Percentiles rank a stretch among this genome's conserved stretches.
These are phyloP conservation scores for Drosophila lacteicornis DNA, from an alignment of 1,140 invertebrate genomes.

Conservation along the genomic window DNA sequence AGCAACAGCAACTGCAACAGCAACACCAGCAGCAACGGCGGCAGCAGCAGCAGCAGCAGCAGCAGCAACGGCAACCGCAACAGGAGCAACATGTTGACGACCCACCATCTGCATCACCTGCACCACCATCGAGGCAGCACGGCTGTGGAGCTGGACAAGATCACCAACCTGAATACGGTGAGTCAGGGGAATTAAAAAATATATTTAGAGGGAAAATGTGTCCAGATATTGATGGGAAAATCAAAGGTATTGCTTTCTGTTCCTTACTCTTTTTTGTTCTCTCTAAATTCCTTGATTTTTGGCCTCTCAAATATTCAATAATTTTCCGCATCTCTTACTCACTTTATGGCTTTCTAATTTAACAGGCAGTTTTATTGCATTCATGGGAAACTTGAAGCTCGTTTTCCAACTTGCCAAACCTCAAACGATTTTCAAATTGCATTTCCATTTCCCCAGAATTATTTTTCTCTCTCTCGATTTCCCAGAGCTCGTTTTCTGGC, in stretches of 20 bases:
- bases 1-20: slow-evolving; percentile 4
- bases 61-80: slow-evolving; percentile 16
- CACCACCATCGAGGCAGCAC: slow-evolving; percentile 82
- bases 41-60: neutral
- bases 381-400: slow-evolving; percentile 1
- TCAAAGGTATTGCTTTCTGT: neutral
- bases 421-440: slow-evolving; percentile 35
- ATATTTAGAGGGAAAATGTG: neutral
- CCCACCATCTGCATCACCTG: slow-evolving; percentile 82
- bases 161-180: slow-evolving; percentile 81
- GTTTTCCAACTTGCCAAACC: slow-evolving; percentile 19
- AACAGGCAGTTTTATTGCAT: slow-evolving; percentile 17
- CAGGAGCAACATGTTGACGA: slow-evolving; percentile 76
- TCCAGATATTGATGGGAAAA: neutral
- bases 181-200: slow-evolving; percentile 13
- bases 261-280: too few relatives aligned
- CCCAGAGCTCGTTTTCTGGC: neutral
- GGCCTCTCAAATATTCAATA: neutral
- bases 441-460: slow-evolving; percentile 10
- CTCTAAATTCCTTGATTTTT: too few relatives aligned
- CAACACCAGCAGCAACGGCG: neutral
- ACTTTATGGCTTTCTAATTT: slow-evolving; percentile 13
- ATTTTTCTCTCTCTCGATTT: slow-evolving; percentile 4
- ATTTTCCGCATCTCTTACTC: neutral
- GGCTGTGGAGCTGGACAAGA: slow-evolving; percentile 79